Percentiles rank a stretch among this genome's conserved stretches.
Evolutionary conservation across 2,797 vertebrate genomes (phyloP).

Genomic region (Peromyscus eremicus): DNA sequence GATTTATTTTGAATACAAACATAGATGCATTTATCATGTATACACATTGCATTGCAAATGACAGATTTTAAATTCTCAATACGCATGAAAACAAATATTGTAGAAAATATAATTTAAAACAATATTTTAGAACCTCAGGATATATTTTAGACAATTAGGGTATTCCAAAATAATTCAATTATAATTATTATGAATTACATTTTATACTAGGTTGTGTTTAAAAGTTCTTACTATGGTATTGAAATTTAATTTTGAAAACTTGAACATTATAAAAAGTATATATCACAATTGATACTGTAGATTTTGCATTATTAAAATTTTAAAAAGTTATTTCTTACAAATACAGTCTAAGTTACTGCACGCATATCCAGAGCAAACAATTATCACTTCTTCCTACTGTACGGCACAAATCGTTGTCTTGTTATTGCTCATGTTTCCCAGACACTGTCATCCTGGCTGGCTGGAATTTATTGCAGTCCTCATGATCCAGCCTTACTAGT

Average conservation of each 20-base stretch:
- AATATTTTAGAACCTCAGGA: neutral
- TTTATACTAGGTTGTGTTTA: neutral
- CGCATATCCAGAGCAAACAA: neutral
- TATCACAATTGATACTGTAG: neutral
- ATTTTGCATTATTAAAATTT: neutral
- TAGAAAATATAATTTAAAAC: conserved; percentile 9
- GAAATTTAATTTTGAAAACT: neutral
- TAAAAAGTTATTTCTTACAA: neutral
- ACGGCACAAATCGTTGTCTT: neutral
- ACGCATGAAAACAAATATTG: neutral
- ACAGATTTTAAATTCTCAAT: neutral
- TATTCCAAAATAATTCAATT: neutral
- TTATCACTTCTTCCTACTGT: neutral
- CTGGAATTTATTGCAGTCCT: neutral
- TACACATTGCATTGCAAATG: neutral
- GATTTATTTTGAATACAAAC: neutral
- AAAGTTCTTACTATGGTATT: neutral
- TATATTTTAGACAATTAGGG: neutral
- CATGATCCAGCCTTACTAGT: no score
- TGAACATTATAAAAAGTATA: neutral
- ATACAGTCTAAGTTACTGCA: neutral
- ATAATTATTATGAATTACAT: neutral
- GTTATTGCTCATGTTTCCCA: neutral
- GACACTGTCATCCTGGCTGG: neutral
- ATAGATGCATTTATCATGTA: neutral